phyloP scores from a whole-genome alignment of 2,113 vertebrate genomes.

The Oryzias celebensis region DNA sequence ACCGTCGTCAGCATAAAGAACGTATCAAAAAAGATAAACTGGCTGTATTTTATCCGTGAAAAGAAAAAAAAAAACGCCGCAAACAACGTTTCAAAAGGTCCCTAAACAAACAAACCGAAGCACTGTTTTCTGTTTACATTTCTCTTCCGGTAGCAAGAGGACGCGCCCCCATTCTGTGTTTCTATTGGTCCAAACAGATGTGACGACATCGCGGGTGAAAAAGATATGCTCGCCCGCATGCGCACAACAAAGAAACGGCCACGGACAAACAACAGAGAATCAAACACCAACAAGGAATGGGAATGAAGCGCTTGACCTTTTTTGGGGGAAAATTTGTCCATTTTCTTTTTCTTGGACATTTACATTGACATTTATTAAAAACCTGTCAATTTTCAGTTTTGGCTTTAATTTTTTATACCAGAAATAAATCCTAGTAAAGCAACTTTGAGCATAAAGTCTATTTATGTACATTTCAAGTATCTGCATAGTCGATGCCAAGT shows the following conservation, averaged over 20 bases:
- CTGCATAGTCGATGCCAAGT: too few relatives aligned
- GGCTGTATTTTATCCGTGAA: background rate
- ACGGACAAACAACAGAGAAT: background rate
- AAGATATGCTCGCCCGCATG: background rate
- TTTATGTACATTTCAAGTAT: too few relatives aligned
- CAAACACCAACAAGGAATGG: background rate
- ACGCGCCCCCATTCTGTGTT: background rate
- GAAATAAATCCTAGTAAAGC: too few relatives aligned
- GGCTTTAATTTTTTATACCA: too few relatives aligned
- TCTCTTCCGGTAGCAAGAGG: slow-evolving; percentile 34
- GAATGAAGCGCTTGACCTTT: too few relatives aligned
- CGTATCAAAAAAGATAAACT: rapidly evolving
- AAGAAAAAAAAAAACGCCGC: background rate
- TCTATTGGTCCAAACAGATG: slow-evolving; percentile 40
- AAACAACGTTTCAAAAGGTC: too few relatives aligned
- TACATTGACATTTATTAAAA: too few relatives aligned
- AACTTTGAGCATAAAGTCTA: too few relatives aligned
- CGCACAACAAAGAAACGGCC: too few relatives aligned
- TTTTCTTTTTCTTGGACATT: too few relatives aligned
- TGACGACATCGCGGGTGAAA: background rate
- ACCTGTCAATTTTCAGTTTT: too few relatives aligned
- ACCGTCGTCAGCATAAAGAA: background rate
- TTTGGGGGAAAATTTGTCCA: too few relatives aligned
- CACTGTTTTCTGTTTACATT: slow-evolving; percentile 38
- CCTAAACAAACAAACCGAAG: rapidly evolving